Base-by-base conservation (phyloP, 2,888 invertebrate species). In the Marasmarcha lunaedactyla region DNA sequence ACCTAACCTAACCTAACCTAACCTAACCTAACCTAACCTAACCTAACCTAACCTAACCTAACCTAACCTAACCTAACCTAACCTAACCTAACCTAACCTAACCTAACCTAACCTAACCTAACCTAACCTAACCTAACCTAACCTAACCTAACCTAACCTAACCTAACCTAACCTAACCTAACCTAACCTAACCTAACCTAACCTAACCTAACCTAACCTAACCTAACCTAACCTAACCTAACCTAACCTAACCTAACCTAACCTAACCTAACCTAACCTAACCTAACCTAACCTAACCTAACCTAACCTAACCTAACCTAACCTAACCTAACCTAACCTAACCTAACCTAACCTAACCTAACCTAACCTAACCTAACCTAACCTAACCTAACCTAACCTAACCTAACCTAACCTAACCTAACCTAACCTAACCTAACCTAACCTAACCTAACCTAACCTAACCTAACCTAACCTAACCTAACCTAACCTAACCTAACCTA, bases 21-120 rank as follows among this genome's bases (percentile, higher is more conserved):
- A 42, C 42, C 42, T 42, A 42, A 42, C 42, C 42, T 42, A 42
- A 42, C 42, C 42, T 42, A 42, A 42, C 42, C 42, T 42, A 42
- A 42, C 42, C 42, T 42, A 42, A 42, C 42, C 42, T 42, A 42
- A 42, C 42, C 42, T 42, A 42, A 42, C 42, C 42, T 42, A 42
- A 42, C 42, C 42, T 42, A 42, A 42, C 42, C 42, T 42, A 42
- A 42, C 42, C 42, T 43, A 43, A 43, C 40, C 40, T 43, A 43
- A 40, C 38, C 40, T 37, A 40, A 43, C 38, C 40, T 43, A 40
- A 43, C 37, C 40, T 43, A 38, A 43, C 39, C 42, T 38, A 42
- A 42, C 38, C 42, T 42, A 37, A 37, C 37, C 37, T 37, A 37
- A 37, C 37, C 37, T 37, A 37, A 37, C 37, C 37, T 37, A 37